Conservation (phyloP, 2,888 invertebrate species). For the Formica aserva region DNA sequence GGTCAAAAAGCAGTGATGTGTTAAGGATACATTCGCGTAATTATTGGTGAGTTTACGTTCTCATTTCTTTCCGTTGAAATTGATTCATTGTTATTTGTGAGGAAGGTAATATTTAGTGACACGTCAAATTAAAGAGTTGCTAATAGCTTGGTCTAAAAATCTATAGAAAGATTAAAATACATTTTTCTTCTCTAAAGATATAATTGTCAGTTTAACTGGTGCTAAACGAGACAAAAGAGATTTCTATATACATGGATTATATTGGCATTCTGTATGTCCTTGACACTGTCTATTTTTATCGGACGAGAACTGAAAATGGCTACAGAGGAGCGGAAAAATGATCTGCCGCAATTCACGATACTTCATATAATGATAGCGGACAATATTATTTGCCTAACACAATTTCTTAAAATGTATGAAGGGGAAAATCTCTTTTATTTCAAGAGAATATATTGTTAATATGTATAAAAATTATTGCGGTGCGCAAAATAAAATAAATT, state of each 20-base stretch:
- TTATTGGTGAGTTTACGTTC: constrained; percentile 29
- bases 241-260: not conserved
- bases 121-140: not conserved
- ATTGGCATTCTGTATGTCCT: not conserved
- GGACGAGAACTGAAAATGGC: constrained; percentile 3
- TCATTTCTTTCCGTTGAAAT: not conserved
- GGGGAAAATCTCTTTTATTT: not conserved
- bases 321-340: not conserved
- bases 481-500: not conserved
- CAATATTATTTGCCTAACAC: not conserved
- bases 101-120: not conserved
- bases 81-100: not conserved
- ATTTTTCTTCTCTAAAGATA: not conserved
- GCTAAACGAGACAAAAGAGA: not conserved
- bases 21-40: not conserved
- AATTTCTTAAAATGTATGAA: not conserved
- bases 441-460: not conserved
- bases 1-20: not conserved
- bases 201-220: not conserved
- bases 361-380: not conserved
- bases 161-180: not conserved
- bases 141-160: not conserved
- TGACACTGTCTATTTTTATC: constrained; percentile 19
- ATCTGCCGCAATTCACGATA: not conserved
- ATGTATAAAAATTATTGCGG: not conserved